These are phyloP conservation scores for Acipenser oxyrinchus DNA, from an alignment of 2,797 vertebrate species.

Conservation along the genomic window DNA sequence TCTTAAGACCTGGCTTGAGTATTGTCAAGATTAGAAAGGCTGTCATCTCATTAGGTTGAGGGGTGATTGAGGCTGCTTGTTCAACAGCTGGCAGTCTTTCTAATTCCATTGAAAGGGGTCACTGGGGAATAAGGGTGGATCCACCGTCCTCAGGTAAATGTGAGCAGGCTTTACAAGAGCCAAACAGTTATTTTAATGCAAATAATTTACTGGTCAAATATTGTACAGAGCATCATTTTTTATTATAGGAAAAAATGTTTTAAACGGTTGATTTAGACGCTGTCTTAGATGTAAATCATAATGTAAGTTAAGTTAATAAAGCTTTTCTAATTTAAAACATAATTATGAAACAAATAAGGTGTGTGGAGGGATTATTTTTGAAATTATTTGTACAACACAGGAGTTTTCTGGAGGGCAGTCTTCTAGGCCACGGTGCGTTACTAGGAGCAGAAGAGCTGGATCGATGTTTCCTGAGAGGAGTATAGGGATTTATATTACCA, in stretches of 20 bases:
- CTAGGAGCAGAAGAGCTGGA: conserved; percentile 88
- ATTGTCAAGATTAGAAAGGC: not conserved
- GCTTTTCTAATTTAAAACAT: too few species aligned
- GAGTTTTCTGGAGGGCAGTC: conserved; percentile 92
- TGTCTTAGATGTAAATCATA: too few species aligned
- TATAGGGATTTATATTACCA: conserved; percentile 76
- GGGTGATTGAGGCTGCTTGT: not conserved
- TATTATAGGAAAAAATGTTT: too few species aligned
- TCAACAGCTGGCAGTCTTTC: not conserved
- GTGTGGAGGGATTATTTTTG: not conserved
- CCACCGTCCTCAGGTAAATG: not conserved
- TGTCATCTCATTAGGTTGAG: not conserved
- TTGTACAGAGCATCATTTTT: too few species aligned
- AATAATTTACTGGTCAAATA: too few species aligned
- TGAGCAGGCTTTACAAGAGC: too few species aligned
- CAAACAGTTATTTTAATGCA: too few species aligned
- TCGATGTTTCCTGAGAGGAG: conserved; percentile 81
- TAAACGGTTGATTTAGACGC: too few species aligned
- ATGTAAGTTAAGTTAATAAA: too few species aligned
- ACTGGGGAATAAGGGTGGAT: not conserved
- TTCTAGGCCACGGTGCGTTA: conserved; percentile 81
- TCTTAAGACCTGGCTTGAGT: not conserved
- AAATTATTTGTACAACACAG: conserved; percentile 42
- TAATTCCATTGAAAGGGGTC: not conserved
- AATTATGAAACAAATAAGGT: too few species aligned